A percentile compares a stretch with the other conserved stretches of the same genome.
Evolutionary conservation across 2,888 invertebrate genomes (phyloP).

Genomic region (Hypsopygia costalis): DNA sequence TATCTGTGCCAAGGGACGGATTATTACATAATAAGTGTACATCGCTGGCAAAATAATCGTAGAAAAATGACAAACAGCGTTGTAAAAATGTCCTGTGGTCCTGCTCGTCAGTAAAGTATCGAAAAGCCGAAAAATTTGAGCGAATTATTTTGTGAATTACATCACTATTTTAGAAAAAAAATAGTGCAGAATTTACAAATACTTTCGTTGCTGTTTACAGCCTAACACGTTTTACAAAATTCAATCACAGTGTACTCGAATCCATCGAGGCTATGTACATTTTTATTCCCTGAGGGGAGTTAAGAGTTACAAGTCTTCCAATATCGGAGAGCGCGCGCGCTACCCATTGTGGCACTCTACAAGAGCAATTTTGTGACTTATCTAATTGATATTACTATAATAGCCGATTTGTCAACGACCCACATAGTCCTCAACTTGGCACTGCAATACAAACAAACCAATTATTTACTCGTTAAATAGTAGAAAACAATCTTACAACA

Average conservation of each 20-base stretch:
- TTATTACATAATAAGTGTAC: conserved; percentile 33
- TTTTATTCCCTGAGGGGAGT: conserved; percentile 54
- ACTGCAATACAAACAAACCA: conserved; percentile 37
- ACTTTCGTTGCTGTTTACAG: conserved; percentile 70
- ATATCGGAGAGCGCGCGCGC: conserved; percentile 21
- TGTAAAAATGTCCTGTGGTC: conserved; percentile 4
- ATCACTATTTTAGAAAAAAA: conserved; percentile 5
- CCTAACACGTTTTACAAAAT: conserved; percentile 52
- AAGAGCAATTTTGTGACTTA: conserved; percentile 43
- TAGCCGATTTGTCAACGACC: conserved; percentile 17
- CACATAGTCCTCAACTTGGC: conserved; percentile 38
- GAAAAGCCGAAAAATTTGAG: conserved; percentile 10
- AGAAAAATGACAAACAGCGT: conserved; percentile 1
- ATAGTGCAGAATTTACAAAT: conserved; percentile 15
- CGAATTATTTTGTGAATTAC: conserved; percentile 1
- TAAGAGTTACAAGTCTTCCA: conserved; percentile 32
- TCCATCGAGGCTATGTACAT: conserved; percentile 49
- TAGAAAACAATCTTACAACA: conserved; percentile 10
- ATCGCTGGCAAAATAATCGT: conserved; percentile 22
- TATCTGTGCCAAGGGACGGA: conserved; percentile 67
- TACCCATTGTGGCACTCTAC: conserved; percentile 40
- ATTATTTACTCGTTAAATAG: conserved; percentile 18
- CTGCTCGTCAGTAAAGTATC: conserved; percentile 3
- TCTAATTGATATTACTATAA: conserved; percentile 26
- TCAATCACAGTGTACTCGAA: conserved; percentile 54